These are phyloP conservation scores for Setophaga coronata DNA, from an alignment of 2,113 vertebrate species.

Conservation along the genomic window DNA sequence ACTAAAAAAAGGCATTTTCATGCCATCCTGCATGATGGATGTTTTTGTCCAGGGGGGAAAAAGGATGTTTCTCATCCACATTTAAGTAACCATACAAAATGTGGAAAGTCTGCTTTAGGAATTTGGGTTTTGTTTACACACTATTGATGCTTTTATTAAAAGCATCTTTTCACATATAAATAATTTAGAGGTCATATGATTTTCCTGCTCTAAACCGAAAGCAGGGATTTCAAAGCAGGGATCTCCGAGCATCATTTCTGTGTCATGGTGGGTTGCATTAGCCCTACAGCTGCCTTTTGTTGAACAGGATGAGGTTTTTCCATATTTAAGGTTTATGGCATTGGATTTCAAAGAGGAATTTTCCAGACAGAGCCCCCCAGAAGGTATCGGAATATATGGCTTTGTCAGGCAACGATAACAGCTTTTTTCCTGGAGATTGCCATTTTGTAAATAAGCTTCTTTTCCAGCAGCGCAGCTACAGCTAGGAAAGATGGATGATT, in stretches of 20 bases:
- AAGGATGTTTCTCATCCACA: not conserved
- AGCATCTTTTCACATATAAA: not conserved
- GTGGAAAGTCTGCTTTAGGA: not conserved
- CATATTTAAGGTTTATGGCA: rapidly evolving
- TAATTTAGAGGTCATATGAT: not conserved
- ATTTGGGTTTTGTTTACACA: not conserved
- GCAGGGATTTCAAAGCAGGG: not conserved
- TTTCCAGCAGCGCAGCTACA: not conserved
- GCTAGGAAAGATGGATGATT: slow-evolving; percentile 44
- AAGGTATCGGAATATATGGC: not conserved
- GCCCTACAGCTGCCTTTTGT: not conserved
- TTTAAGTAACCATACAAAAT: not conserved
- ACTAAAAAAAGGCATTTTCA: not conserved
- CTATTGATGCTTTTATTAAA: not conserved
- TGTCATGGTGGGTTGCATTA: not conserved
- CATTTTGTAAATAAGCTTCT: slow-evolving; percentile 41
- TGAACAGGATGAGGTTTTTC: not conserved
- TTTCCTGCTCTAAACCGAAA: not conserved
- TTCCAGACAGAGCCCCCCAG: not conserved
- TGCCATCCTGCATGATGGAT: not conserved
- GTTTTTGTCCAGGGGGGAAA: not conserved
- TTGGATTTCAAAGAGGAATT: not conserved
- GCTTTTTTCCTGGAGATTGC: not conserved
- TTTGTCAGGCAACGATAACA: not conserved
- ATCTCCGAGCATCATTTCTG: not conserved